Percentiles rank a stretch among this genome's conserved stretches.
Evolutionary conservation across 2,113 vertebrate species (phyloP).

Genomic region (Coturnix japonica): DNA sequence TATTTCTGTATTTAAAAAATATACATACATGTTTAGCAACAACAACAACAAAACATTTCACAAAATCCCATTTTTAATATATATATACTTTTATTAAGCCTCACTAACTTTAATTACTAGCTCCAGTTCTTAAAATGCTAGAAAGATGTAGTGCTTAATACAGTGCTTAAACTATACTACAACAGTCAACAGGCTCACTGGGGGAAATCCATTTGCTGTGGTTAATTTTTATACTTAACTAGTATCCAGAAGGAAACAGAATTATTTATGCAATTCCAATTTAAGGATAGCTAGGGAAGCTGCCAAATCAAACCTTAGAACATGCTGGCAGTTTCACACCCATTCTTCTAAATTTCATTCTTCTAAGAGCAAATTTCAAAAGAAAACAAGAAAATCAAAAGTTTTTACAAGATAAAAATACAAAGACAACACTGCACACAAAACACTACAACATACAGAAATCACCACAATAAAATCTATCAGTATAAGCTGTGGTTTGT

Average conservation of each 20-base stretch:
- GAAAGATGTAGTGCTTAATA: neutral
- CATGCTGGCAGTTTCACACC: neutral
- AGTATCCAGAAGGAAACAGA: neutral
- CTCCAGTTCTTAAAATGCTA: neutral
- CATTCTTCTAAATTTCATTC: neutral
- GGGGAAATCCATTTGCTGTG: neutral
- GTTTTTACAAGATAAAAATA: neutral
- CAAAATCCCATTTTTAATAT: neutral
- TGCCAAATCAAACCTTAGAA: neutral
- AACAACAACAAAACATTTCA: neutral
- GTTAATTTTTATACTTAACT: neutral
- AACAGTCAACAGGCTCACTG: neutral
- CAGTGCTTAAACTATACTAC: neutral
- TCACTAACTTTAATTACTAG: neutral
- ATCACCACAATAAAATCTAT: neutral
- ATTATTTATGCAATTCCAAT: neutral
- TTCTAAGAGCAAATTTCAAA: neutral
- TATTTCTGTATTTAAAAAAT: slow-evolving; percentile 84
- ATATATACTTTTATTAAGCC: neutral
- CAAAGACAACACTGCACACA: neutral
- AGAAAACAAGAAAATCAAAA: neutral
- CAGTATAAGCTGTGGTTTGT: neutral
- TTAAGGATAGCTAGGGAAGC: neutral
- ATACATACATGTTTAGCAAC: neutral
- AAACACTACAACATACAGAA: neutral